Conservation (phyloP, 2,888 invertebrate species). For the Lithophane socia region DNA sequence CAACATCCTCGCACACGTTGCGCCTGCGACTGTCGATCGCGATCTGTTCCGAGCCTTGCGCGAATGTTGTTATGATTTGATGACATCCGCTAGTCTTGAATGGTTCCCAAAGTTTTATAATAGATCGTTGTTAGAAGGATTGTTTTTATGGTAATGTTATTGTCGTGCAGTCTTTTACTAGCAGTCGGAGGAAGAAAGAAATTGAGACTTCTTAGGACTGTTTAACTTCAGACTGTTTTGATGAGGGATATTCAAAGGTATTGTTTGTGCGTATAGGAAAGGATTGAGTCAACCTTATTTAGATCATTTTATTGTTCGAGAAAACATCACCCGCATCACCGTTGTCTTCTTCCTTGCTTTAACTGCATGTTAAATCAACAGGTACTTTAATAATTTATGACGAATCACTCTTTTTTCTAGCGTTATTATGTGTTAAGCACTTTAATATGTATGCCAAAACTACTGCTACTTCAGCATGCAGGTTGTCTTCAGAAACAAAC, state of each 20-base stretch:
- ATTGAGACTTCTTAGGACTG: background rate
- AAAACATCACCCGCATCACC: background rate
- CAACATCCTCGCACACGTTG: slow-evolving; percentile 51
- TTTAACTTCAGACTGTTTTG: background rate
- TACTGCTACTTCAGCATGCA: background rate
- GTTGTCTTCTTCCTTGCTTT: background rate
- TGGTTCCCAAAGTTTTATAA: slow-evolving; percentile 75
- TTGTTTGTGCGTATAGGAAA: background rate
- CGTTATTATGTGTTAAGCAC: no score
- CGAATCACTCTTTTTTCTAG: background rate
- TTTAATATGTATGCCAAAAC: background rate
- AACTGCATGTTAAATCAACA: background rate
- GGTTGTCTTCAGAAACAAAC: background rate
- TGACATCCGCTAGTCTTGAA: slow-evolving; percentile 68
- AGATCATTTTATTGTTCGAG: no score
- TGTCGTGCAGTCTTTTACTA: background rate
- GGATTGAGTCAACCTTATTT: background rate
- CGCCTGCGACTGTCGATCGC: slow-evolving; percentile 60
- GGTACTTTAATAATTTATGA: background rate
- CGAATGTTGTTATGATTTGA: slow-evolving; percentile 77
- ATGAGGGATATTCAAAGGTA: background rate
- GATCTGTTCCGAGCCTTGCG: slow-evolving; percentile 68
- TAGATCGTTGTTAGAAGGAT: background rate
- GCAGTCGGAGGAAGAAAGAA: background rate
- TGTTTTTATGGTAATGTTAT: background rate